Base-by-base conservation (phyloP, 2,797 vertebrate species). In the Hephaestus fuliginosus region DNA sequence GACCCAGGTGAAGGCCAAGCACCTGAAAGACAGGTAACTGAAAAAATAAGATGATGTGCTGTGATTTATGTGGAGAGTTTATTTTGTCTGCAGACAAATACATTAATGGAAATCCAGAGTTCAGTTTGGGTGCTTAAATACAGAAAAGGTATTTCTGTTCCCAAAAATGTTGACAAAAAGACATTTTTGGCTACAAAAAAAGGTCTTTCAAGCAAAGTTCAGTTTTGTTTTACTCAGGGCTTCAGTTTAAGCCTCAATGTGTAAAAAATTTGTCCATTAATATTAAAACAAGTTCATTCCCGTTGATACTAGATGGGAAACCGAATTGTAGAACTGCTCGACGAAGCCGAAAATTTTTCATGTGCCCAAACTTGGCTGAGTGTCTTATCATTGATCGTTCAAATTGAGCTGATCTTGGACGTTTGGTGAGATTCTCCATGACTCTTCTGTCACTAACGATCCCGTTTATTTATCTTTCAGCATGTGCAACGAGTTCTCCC, bases 401-500 rank as follows among this genome's bases (percentile, higher is more conserved):
- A 25, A 25, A 25, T 25, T 25, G 25, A 25, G 25, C 25, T 25
- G 25, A 25, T 25, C 25, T 25, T 25, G 25, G 25, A 25, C 25
- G 25, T 25, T 25, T 25, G 25, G 25, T 25, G 25, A 25, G 25
- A 25, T 25, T 25, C 25, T 25, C 25, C 1, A 5, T 15, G 39
- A 52, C 13, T 22, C 33, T 36, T 4, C 33, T 7, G 33, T 36
- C n/a, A 11, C 36, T 62, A 12, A 63, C 11, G 1, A 22, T 33
- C 56, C 22, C 15, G 7, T 0, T 17, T 33, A 49, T 68, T 62
- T 82, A 22, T 84, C n/a, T 85, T 91, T 18, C 91, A 99, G 98
- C 94, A 99, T 99, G 98, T 99, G 98, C 95, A 99, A 99, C 88
- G 98, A 99, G 78, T 99, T 99, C 91, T 99, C 98, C 56, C 98